Evolutionary conservation across 1,140 invertebrate species (phyloP), one percentile per base, ranked within the genome.

Genomic region (Cecropterus lyciades): DNA sequence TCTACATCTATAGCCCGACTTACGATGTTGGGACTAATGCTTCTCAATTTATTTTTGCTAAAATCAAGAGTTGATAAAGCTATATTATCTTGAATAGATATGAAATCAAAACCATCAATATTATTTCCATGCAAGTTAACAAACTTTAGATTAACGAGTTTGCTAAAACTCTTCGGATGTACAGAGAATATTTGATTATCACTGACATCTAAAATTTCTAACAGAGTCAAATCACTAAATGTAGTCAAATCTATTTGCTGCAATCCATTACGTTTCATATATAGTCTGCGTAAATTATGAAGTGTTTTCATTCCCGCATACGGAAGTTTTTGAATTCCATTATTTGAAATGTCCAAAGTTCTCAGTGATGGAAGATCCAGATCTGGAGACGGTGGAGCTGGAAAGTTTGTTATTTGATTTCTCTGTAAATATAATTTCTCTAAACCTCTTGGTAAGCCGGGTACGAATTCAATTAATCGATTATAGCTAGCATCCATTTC

Each of bases 401-500:
- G 95, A 5, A 98, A 81, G 0, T 82, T 87, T 0, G 93, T 93
- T 16, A 98, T 95, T 69, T 95, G 94, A 83, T 98, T 98, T 71
- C 94, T 94, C 30, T 95, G 87, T 73, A 97, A 82, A 77, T 95
- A 94, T n/a, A 98, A 89, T 69, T 96, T 94, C 84, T 98, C 97
- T 46, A 98, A 89, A 46, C 95, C 96, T 68, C 94, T 93, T 0
- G 96, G 96, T 13, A 97, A 81, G 10, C 95, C 96, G 11, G 95
- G 94, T 4, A 96, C 93, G 51, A 97, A 93, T 75, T 95, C 94
- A 5, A 94, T 82, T 14, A 98, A 79, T 69, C 94, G 92, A 85
- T 98, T 98, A 75, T 93, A 93, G 70, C 96, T 96, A 3, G 96
- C 87, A 79, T 98, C 96, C 14, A 98, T 81, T 83, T 97, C 96